Base-by-base conservation (phyloP, 2,797 vertebrate species). In the Sebastes flavidus region DNA sequence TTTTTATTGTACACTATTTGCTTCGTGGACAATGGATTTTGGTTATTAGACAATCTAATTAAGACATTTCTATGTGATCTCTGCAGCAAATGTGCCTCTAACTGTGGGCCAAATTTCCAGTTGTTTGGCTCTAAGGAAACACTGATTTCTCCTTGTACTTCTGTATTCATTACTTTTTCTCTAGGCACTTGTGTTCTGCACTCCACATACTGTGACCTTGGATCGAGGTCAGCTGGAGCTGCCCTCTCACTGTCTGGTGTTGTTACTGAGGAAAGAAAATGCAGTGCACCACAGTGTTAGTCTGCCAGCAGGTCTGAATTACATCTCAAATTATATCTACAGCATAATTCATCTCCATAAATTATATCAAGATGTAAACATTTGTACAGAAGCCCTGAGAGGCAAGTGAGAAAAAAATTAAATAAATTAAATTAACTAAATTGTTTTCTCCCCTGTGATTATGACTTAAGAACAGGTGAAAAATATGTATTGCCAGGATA, bases 251-350 rank as follows among this genome's bases (percentile, higher is more conserved):
- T 95, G 93, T 77, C 92, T 97, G 6, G 4, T 95, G 71, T 30
- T 96, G 71, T 70, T 96, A 58, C 88, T 96, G 83, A 94, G 95
- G 42, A 96, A 88, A 87, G 95, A 96, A 90, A 96, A 95, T 1
- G 92, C 88, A 7, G 25, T 38, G 7, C 88, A 75, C 36, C 94
- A 95, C 81, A 49, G 78, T 72, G 62, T 92, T 67, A 87, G 85
- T 2, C 70, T 96, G 52, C 20, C 94, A 49, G 91, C 90, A 95
- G 96, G 95, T 96, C 87, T 73, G 56, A 25, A 71, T 18, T 80
- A 12, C 32, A 62, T 61, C 16, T 49, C 18, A 56, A 30, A 42
- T 62, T 22, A 32, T 32, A 52, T 65, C 11, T 24, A 55, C n/a
- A 77, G 58, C 30, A 77, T 49, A 49, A 38, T 36, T 54, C 1